Percentiles rank a stretch among this genome's conserved stretches.
Evolutionary conservation across 2,797 vertebrate genomes (phyloP).

Genomic region (Pipistrellus pipistrellus): DNA sequence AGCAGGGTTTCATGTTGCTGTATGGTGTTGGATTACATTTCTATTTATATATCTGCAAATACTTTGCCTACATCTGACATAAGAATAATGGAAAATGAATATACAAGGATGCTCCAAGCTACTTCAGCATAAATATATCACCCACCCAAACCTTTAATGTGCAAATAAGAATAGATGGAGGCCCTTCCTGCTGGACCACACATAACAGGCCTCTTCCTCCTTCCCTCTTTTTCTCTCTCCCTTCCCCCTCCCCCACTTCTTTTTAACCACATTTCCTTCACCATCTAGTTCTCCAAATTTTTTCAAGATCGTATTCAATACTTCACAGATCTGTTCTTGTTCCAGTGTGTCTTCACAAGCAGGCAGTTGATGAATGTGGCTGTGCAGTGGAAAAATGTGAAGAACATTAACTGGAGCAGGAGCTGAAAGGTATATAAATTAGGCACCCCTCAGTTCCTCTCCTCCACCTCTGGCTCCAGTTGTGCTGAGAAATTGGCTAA

Average conservation of each 20-base stretch:
- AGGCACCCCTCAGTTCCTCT: not conserved
- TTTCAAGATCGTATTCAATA: not conserved
- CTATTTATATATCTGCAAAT: not conserved
- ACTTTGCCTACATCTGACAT: not conserved
- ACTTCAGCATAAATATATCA: not conserved
- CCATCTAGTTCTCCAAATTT: not conserved
- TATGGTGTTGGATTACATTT: not conserved
- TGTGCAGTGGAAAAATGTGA: not conserved
- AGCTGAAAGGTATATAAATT: not conserved
- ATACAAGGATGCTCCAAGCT: not conserved
- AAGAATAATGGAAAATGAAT: not conserved
- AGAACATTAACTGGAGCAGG: not conserved
- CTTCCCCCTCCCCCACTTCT: not conserved
- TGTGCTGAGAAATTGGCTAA: not conserved
- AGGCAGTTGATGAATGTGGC: not conserved
- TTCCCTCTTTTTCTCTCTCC: accelerated
- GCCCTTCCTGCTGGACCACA: not conserved
- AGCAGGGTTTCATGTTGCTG: not conserved
- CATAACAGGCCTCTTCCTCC: not conserved
- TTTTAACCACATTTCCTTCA: not conserved
- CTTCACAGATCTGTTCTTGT: not conserved
- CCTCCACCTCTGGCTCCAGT: not conserved
- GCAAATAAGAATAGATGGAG: no score
- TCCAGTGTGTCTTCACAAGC: no score
- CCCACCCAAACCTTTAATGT: not conserved